phyloP scores from a whole-genome alignment of 2,113 vertebrate species.

The Excalfactoria chinensis region DNA sequence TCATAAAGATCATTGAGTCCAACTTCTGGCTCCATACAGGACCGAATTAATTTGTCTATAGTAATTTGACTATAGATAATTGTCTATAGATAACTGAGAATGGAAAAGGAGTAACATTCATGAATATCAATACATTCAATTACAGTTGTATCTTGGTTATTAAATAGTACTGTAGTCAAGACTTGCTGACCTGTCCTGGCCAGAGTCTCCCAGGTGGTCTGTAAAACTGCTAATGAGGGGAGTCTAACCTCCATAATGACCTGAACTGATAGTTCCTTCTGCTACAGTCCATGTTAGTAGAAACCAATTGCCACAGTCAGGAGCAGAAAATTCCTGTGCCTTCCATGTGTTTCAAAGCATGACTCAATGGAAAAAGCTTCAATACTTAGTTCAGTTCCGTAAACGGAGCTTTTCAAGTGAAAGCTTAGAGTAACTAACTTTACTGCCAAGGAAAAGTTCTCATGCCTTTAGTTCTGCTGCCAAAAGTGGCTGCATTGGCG shows the following conservation, averaged over 20 bases:
- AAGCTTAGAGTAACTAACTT: conserved; percentile 4
- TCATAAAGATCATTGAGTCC: too few relatives aligned
- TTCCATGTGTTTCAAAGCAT: neutral
- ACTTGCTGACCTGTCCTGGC: neutral
- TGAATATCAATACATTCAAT: neutral
- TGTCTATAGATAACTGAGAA: neutral
- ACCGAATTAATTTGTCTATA: too few relatives aligned
- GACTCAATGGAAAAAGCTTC: neutral
- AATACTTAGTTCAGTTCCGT: neutral
- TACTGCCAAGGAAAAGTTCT: conserved; percentile 13
- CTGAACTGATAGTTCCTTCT: neutral
- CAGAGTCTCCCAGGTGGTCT: neutral
- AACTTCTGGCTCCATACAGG: too few relatives aligned
- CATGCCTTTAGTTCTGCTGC: neutral
- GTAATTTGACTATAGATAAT: neutral
- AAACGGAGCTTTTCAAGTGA: neutral
- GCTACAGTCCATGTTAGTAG: neutral
- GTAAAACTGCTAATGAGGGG: neutral
- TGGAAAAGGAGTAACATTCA: neutral
- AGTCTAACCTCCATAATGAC: neutral
- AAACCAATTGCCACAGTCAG: neutral
- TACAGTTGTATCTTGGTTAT: neutral
- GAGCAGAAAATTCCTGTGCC: neutral
- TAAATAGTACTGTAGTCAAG: neutral
- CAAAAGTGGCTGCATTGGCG: neutral